Conservation (phyloP, 2,113 vertebrate species). For the Mormoops blainvillei region DNA sequence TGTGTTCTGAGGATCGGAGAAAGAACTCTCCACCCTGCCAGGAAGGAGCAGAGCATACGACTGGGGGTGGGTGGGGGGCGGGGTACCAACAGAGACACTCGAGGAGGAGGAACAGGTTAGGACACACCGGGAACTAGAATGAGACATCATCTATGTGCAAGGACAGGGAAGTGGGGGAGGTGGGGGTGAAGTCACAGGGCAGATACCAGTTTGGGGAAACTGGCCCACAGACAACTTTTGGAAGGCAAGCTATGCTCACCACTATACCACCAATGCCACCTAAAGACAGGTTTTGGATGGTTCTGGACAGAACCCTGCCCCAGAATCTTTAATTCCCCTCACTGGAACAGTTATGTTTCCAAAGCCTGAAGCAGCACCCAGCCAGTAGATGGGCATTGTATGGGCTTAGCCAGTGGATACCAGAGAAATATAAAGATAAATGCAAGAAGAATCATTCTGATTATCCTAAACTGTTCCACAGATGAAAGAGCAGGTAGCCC, state of each 20-base stretch:
- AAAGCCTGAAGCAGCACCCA: not conserved
- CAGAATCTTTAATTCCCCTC: not conserved
- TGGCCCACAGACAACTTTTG: not conserved
- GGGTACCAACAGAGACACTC: not conserved
- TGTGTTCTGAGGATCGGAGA: not conserved
- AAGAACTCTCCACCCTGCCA: not conserved
- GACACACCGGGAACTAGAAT: not conserved
- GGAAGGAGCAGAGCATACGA: not conserved
- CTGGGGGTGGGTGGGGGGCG: too few species aligned
- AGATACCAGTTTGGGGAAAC: not conserved
- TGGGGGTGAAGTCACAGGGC: not conserved
- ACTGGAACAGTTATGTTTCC: not conserved
- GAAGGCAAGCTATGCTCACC: too few species aligned
- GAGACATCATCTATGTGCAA: not conserved
- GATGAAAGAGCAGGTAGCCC: not conserved
- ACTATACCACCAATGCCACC: too few species aligned
- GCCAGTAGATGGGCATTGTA: accelerated
- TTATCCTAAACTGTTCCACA: too few species aligned
- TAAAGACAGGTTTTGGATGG: not conserved
- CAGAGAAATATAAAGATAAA: not conserved
- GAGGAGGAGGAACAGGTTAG: not conserved
- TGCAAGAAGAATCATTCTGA: not conserved
- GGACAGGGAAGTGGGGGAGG: accelerated
- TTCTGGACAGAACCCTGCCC: not conserved
- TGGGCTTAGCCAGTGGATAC: not conserved